phyloP scores from a whole-genome alignment of 2,797 vertebrate species.

The Eospalax fontanierii region DNA sequence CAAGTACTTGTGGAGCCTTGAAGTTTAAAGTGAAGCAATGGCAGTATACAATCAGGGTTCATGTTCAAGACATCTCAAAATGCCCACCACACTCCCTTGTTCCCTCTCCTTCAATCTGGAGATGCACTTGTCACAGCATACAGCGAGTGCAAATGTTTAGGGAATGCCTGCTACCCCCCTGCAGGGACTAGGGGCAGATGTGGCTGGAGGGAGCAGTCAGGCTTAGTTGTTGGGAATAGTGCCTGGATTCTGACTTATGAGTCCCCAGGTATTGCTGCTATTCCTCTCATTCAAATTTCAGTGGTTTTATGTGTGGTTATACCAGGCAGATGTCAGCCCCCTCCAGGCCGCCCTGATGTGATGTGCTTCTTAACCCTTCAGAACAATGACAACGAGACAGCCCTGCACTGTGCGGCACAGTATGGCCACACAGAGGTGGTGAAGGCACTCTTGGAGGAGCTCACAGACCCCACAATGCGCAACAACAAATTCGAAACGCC shows the following conservation, averaged over 20 bases:
- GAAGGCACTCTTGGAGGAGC: constrained; percentile 96
- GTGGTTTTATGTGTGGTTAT: constrained; percentile 38
- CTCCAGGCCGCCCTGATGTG: neutral
- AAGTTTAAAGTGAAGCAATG: constrained; percentile 86
- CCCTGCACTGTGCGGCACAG: constrained; percentile 98
- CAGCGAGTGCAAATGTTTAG: neutral
- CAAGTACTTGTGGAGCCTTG: constrained; percentile 80
- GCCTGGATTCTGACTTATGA: neutral
- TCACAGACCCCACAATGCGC: constrained; percentile 99
- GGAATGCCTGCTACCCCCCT: neutral
- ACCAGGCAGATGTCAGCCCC: neutral
- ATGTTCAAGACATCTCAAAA: neutral
- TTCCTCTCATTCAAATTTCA: constrained; percentile 84
- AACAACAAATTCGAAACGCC: constrained; percentile 99
- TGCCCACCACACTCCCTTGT: neutral
- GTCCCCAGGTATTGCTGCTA: constrained; percentile 64
- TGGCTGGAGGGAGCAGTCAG: neutral
- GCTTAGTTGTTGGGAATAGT: neutral
- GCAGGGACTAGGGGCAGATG: neutral
- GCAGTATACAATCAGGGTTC: constrained; percentile 30
- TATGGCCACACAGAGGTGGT: constrained; percentile 98
- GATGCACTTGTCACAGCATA: neutral
- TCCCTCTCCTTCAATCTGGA: neutral
- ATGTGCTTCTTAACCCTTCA: constrained; percentile 86
- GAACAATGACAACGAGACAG: constrained; percentile 99